Percentiles rank a stretch among this genome's conserved stretches.
These are phyloP conservation scores for Eretmochelys imbricata DNA, from an alignment of 2,113 vertebrate species.

Conservation along the genomic window DNA sequence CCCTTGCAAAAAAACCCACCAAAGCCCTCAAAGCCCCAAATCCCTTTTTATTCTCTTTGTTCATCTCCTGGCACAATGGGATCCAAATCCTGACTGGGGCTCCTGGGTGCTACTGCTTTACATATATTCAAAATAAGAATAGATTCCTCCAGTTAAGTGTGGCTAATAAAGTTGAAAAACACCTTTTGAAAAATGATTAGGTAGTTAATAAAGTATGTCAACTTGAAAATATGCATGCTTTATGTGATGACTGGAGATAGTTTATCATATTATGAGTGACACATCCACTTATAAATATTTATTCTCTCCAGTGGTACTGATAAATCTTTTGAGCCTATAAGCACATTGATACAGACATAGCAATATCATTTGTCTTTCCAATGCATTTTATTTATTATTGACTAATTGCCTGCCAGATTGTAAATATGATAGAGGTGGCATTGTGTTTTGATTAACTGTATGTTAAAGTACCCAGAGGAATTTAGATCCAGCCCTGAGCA, in stretches of 20 bases:
- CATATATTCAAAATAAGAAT: not conserved
- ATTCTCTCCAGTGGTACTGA: conserved; percentile 74
- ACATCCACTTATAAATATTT: conserved; percentile 77
- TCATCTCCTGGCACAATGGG: not conserved
- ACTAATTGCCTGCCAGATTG: conserved; percentile 82
- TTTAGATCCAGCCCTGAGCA: conserved; percentile 65
- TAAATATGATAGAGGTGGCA: conserved; percentile 77
- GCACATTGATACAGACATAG: conserved; percentile 70
- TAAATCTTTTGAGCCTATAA: conserved; percentile 76
- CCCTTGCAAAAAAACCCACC: no score
- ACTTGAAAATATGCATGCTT: conserved; percentile 72
- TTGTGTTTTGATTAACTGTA: conserved; percentile 79
- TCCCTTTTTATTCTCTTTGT: not conserved
- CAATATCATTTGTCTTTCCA: conserved; percentile 68
- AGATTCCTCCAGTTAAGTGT: conserved; percentile 60
- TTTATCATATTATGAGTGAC: conserved; percentile 72
- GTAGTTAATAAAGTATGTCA: conserved; percentile 70
- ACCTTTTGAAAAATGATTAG: conserved; percentile 75
- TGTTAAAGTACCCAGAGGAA: conserved; percentile 73
- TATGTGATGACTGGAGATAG: conserved; percentile 63
- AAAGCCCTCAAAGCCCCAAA: not conserved
- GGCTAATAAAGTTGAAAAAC: conserved; percentile 72
- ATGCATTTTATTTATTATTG: conserved; percentile 77
- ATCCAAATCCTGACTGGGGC: not conserved
- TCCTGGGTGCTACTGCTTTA: conserved; percentile 1